These are phyloP conservation scores for Melanotus villosus DNA, from an alignment of 2,888 invertebrate genomes.

Conservation along the genomic window DNA sequence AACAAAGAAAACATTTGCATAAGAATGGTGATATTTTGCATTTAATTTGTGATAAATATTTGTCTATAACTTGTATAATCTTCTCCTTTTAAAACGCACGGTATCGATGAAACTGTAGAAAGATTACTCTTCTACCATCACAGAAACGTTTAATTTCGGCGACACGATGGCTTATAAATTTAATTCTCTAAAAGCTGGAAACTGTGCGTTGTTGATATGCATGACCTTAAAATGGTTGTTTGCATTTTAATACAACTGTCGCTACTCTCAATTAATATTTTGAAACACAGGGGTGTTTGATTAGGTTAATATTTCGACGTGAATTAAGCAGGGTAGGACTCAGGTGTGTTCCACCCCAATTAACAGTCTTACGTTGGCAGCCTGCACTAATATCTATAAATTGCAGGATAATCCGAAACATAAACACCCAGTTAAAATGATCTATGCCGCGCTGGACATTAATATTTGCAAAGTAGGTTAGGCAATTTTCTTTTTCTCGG, in stretches of 20 bases:
- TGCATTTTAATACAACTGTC: constrained; percentile 44
- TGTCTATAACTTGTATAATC: too few species aligned
- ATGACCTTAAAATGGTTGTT: constrained; percentile 37
- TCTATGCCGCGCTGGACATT: constrained; percentile 61
- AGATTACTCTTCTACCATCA: too few species aligned
- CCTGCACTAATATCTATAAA: constrained; percentile 66
- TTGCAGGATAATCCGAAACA: constrained; percentile 66
- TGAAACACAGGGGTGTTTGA: constrained; percentile 36
- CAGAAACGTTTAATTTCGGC: not conserved
- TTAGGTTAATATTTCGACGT: constrained; percentile 46
- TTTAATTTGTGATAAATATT: too few species aligned
- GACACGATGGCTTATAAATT: constrained; percentile 1
- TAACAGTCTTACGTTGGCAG: constrained; percentile 61
- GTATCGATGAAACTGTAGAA: too few species aligned
- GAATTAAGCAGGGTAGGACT: constrained; percentile 57
- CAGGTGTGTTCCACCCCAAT: constrained; percentile 62
- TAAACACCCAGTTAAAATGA: constrained; percentile 66
- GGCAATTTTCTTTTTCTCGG: constrained; percentile 33
- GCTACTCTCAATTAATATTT: constrained; percentile 42
- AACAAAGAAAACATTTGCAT: too few species aligned
- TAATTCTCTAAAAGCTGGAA: constrained; percentile 12
- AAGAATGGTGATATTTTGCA: too few species aligned
- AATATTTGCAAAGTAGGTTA: constrained; percentile 51
- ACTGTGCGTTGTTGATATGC: constrained; percentile 32
- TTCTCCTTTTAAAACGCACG: too few species aligned